Evolutionary conservation across 2,888 invertebrate species (phyloP).

Genomic region (Oscheius myriophilus): DNA sequence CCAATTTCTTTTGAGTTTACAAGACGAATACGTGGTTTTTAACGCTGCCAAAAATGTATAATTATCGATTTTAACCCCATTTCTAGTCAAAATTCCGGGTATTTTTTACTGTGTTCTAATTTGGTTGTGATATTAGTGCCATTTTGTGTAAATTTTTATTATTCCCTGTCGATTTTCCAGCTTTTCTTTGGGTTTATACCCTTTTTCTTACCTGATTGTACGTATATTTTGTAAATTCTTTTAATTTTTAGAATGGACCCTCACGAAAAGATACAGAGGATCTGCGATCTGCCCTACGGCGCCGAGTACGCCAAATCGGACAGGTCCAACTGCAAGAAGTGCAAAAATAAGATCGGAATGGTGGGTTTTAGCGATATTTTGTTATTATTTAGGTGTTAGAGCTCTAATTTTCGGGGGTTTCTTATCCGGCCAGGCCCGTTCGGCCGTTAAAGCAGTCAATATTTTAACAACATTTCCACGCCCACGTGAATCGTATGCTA

Average conservation of each 20-base stretch:
- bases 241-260: constrained; percentile 9
- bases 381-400: too few species aligned
- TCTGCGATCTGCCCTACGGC: constrained; percentile 50
- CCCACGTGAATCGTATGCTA: too few species aligned
- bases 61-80: neutral
- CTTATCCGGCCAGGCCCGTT: too few species aligned
- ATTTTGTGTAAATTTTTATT: neutral
- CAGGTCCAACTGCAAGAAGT: constrained; percentile 59
- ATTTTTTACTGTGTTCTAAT: too few species aligned
- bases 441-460: too few species aligned
- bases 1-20: constrained; percentile 35
- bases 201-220: neutral
- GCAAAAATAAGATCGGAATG: constrained; percentile 50
- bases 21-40: constrained; percentile 5
- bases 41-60: constrained; percentile 9
- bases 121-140: too few species aligned
- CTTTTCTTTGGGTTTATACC: neutral
- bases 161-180: neutral
- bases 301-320: constrained; percentile 59
- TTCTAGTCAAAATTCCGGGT: neutral
- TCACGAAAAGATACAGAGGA: constrained; percentile 16
- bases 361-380: constrained; percentile 30
- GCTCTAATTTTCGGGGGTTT: too few species aligned
- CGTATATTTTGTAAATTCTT: constrained; percentile 2
- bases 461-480: too few species aligned